phyloP scores from a whole-genome alignment of 1,140 invertebrate genomes.

The Himalopsyche phryganea region DNA sequence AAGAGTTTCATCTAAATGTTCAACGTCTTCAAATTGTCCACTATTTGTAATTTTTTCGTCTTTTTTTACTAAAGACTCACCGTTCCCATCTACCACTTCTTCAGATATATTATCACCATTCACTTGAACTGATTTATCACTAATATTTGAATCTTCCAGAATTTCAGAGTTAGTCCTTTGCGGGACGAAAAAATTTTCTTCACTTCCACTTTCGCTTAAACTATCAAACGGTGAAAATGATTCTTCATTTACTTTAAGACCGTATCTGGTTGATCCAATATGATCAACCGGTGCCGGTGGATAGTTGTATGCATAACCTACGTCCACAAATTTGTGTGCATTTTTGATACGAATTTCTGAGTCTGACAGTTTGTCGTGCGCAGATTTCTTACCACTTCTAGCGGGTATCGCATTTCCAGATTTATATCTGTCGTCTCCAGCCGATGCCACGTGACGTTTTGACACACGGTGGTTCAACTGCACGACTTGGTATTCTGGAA shows the following conservation, averaged over 20 bases:
- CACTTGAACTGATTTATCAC: conserved; percentile 43
- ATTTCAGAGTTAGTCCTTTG: conserved; percentile 10
- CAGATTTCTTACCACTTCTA: conserved; percentile 36
- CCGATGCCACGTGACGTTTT: conserved; percentile 42
- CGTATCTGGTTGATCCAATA: too few relatives aligned
- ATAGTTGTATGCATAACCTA: neutral
- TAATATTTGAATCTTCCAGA: conserved; percentile 29
- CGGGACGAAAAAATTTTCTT: too few relatives aligned
- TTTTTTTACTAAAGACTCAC: conserved; percentile 40
- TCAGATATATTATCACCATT: conserved; percentile 45
- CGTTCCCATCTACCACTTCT: conserved; percentile 43
- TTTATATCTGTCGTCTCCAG: conserved; percentile 32
- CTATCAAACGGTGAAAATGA: conserved; percentile 7
- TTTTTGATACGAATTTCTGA: conserved; percentile 32
- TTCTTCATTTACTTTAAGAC: conserved; percentile 4
- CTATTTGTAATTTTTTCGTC: conserved; percentile 41
- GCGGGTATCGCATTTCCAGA: conserved; percentile 35
- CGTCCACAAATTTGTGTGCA: conserved; percentile 32
- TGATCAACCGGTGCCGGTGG: neutral
- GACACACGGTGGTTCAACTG: conserved; percentile 53
- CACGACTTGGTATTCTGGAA: conserved; percentile 56
- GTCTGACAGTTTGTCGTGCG: conserved; percentile 44
- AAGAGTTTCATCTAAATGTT: conserved; percentile 48
- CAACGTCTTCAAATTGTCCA: conserved; percentile 44
- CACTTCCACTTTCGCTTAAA: too few relatives aligned